These are phyloP conservation scores for Calliphora vicina DNA, from an alignment of 1,140 invertebrate genomes.

Conservation along the genomic window DNA sequence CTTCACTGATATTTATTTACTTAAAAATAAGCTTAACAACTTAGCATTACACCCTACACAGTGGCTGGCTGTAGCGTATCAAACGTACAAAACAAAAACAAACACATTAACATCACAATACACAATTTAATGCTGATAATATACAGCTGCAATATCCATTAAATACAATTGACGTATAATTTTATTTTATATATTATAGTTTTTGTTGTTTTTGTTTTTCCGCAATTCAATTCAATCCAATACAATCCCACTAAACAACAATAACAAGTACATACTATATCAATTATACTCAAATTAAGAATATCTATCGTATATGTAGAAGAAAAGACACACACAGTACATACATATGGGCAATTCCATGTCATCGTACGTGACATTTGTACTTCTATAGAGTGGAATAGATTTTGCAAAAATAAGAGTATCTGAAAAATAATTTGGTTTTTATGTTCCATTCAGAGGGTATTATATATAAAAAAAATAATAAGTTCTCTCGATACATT, in stretches of 20 bases:
- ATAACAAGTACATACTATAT: background rate
- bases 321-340: background rate
- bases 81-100: background rate
- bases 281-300: conserved; percentile 13
- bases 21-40: background rate
- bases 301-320: background rate
- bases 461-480: too few species aligned
- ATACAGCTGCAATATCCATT: conserved; percentile 19
- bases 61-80: background rate
- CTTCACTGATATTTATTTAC: too few species aligned
- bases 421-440: too few species aligned
- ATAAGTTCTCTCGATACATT: too few species aligned
- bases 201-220: background rate
- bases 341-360: too few species aligned
- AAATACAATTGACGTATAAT: conserved; percentile 31
- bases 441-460: too few species aligned
- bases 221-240: background rate
- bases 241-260: background rate
- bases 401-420: too few species aligned
- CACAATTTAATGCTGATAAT: conserved; percentile 11
- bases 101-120: background rate
- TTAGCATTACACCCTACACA: background rate
- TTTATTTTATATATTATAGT: background rate
- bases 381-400: too few species aligned
- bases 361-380: too few species aligned